These are phyloP conservation scores for Probosciger aterrimus DNA, from an alignment of 2,113 vertebrate species.

Conservation along the genomic window DNA sequence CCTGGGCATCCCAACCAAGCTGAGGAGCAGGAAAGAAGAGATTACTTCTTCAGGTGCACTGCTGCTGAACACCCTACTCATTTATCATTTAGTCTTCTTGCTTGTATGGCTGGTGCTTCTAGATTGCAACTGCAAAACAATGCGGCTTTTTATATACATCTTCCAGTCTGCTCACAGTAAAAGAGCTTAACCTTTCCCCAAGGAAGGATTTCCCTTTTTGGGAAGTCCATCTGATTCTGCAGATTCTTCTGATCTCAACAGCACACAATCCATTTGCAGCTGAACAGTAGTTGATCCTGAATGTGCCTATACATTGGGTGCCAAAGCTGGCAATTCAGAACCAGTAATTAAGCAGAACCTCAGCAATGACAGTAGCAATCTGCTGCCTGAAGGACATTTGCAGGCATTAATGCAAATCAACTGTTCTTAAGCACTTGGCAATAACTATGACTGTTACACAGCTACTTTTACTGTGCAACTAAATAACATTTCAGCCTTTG, in stretches of 20 bases:
- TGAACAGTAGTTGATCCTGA: background rate
- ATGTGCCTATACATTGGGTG: background rate
- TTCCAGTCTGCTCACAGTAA: background rate
- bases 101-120: background rate
- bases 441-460: background rate
- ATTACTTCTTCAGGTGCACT: background rate
- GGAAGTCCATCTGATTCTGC: background rate
- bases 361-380: background rate
- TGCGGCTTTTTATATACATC: background rate
- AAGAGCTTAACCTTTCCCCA: background rate
- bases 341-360: background rate
- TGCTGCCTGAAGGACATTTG: background rate
- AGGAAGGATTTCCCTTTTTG: background rate
- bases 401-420: background rate
- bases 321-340: background rate
- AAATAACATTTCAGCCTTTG: background rate
- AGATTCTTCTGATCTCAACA: background rate
- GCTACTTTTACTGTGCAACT: background rate
- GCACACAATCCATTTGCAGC: background rate
- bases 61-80: background rate
- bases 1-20: background rate
- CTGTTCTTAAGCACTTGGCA: background rate
- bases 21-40: background rate
- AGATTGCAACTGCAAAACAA: background rate
- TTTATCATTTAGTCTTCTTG: too few species aligned